phyloP scores from a whole-genome alignment of 2,113 vertebrate genomes.

The Urocolius indicus region DNA sequence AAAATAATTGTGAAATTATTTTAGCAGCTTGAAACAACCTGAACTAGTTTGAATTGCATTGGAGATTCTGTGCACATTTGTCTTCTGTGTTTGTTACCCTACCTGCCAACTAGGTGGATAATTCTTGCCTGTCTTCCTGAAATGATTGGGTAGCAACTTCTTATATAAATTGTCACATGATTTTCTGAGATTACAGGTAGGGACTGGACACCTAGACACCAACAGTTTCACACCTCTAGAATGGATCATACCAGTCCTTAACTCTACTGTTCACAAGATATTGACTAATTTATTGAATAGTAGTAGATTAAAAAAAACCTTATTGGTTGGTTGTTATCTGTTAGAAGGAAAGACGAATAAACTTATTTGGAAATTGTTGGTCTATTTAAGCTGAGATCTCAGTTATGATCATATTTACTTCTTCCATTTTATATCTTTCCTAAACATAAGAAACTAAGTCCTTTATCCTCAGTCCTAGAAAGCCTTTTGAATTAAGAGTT shows the following conservation, averaged over 20 bases:
- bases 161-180: neutral
- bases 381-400: neutral
- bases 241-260: neutral
- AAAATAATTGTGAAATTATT: neutral
- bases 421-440: neutral
- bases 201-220: neutral
- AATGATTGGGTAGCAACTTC: neutral
- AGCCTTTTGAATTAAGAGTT: neutral
- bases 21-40: neutral
- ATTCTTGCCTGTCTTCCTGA: neutral
- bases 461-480: neutral
- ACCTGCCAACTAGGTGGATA: neutral
- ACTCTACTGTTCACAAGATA: fast-evolving
- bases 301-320: neutral
- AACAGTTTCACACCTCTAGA: neutral
- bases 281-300: neutral
- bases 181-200: neutral
- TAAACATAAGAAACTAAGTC: neutral
- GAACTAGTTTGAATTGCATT: neutral
- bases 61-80: neutral
- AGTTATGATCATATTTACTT: neutral
- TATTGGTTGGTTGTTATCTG: neutral
- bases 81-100: neutral
- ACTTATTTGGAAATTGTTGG: neutral
- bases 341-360: neutral